phyloP scores from a whole-genome alignment of 2,797 vertebrate genomes.

The Sebastes matsubarae region DNA sequence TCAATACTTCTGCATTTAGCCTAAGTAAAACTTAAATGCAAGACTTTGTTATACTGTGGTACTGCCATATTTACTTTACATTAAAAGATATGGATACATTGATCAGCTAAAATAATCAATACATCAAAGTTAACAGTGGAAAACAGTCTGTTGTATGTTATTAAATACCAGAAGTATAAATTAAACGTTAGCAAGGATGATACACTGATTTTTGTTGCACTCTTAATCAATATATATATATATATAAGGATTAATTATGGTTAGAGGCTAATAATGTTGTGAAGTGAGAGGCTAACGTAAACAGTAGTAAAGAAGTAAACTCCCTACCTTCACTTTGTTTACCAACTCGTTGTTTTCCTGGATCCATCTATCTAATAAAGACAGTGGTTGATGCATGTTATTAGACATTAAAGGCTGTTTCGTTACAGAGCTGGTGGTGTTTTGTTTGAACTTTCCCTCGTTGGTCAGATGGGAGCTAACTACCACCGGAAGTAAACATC shows the following conservation, averaged over 20 bases:
- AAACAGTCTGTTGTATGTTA: neutral
- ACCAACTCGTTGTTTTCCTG: slow-evolving; percentile 74
- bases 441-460: slow-evolving; percentile 68
- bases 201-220: neutral
- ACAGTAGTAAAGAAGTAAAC: neutral
- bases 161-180: neutral
- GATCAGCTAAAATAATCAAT: neutral
- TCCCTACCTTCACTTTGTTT: slow-evolving; percentile 63
- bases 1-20: neutral
- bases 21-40: neutral
- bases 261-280: no score
- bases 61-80: neutral
- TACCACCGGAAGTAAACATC: slow-evolving; percentile 55
- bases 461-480: neutral
- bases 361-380: slow-evolving; percentile 54
- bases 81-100: neutral
- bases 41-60: neutral
- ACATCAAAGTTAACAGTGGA: neutral
- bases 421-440: accelerated
- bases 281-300: neutral
- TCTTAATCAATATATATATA: neutral
- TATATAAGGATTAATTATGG: no score
- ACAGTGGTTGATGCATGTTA: neutral
- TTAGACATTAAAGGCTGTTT: neutral
- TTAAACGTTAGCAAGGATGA: accelerated